A percentile compares a stretch with the other conserved stretches of the same genome.
phyloP scores from a whole-genome alignment of 2,113 vertebrate species.

The Gambusia holbrooki region DNA sequence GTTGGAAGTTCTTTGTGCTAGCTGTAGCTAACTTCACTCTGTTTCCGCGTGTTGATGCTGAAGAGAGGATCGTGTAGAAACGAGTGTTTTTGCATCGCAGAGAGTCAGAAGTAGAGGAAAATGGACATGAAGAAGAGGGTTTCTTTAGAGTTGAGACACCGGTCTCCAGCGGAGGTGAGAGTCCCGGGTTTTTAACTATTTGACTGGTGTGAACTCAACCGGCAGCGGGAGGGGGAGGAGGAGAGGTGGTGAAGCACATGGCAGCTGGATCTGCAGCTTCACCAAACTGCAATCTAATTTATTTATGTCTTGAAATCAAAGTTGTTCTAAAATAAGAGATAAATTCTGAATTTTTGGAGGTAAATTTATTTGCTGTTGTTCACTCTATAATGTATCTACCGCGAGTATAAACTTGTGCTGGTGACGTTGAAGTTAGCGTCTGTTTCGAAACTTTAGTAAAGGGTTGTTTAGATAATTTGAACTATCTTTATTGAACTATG shows the following conservation, averaged over 20 bases:
- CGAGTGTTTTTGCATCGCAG: conserved; percentile 23
- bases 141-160: conserved; percentile 73
- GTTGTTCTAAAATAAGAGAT: background rate
- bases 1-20: conserved; percentile 1
- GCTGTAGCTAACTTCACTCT: conserved; percentile 18
- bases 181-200: background rate
- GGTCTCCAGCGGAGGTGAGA: conserved; percentile 75
- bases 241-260: conserved; percentile 68
- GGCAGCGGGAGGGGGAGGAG: conserved; percentile 29
- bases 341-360: accelerated
- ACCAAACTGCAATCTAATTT: background rate
- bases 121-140: conserved; percentile 81
- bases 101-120: conserved; percentile 28
- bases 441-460: background rate
- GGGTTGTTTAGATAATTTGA: background rate
- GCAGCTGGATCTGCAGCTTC: conserved; percentile 22
- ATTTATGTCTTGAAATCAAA: accelerated
- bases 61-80: conserved; percentile 49
- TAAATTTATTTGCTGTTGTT: accelerated
- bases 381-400: background rate
- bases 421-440: background rate
- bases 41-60: conserved; percentile 65
- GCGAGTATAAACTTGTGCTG: background rate
- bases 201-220: conserved; percentile 17
- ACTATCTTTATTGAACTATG: background rate